Percentiles rank a stretch among this genome's conserved stretches.
These are phyloP conservation scores for Aphelocoma californica DNA, from an alignment of 2,797 vertebrate genomes.

Conservation along the genomic window DNA sequence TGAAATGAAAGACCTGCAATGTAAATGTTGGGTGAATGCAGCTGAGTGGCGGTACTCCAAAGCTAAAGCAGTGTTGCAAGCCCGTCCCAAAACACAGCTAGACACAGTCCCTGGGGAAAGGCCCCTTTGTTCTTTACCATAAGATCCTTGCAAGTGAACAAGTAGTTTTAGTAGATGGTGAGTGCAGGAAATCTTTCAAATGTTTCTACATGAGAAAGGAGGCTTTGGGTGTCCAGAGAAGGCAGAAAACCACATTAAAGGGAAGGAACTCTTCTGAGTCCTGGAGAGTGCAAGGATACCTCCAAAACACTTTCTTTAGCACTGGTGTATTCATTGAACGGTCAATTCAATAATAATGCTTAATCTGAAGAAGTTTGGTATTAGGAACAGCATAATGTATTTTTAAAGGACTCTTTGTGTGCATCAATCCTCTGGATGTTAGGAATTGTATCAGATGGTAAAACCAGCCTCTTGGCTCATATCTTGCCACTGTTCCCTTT, in stretches of 20 bases:
- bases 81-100: not conserved
- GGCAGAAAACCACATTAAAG: not conserved
- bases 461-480: not conserved
- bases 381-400: not conserved
- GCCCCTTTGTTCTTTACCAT: not conserved
- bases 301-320: not conserved
- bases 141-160: not conserved
- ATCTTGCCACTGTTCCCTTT: accelerated
- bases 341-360: not conserved
- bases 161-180: not conserved
- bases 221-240: not conserved
- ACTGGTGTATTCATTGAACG: not conserved
- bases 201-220: not conserved
- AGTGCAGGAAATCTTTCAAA: not conserved
- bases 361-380: not conserved
- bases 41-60: not conserved
- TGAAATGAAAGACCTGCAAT: constrained; percentile 67
- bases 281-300: not conserved
- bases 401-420: not conserved
- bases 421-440: not conserved
- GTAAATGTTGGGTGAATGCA: not conserved
- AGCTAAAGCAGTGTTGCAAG: not conserved
- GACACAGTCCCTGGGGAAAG: not conserved
- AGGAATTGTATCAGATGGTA: not conserved
- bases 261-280: not conserved